phyloP scores from a whole-genome alignment of 1,140 invertebrate genomes.

The Macrocentrus cingulum region DNA sequence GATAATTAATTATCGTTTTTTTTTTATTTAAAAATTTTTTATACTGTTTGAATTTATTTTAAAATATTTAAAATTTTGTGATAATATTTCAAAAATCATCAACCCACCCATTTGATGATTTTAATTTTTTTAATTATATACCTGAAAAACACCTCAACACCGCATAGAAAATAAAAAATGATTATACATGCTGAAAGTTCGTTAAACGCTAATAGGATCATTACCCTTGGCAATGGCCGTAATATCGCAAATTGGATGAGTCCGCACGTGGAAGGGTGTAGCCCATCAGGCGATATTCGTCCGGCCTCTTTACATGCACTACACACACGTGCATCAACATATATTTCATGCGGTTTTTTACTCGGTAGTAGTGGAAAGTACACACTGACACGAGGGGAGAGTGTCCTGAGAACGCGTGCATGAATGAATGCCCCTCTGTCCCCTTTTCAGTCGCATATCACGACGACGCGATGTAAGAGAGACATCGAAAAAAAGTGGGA shows the following conservation, averaged over 20 bases:
- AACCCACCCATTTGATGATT: background rate
- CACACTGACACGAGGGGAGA: background rate
- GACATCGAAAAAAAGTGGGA: constrained; percentile 15
- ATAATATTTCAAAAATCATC: too few relatives aligned
- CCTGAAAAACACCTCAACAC: background rate
- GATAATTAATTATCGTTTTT: too few relatives aligned
- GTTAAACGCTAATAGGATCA: constrained; percentile 13
- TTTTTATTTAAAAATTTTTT: too few relatives aligned
- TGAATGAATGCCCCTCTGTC: constrained; percentile 52
- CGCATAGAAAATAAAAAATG: too few relatives aligned
- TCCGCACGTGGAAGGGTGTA: constrained; percentile 10
- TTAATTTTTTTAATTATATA: background rate
- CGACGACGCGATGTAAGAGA: constrained; percentile 19
- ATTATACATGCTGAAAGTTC: background rate
- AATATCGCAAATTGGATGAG: constrained; percentile 12
- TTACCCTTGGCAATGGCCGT: constrained; percentile 12
- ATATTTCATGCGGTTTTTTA: background rate
- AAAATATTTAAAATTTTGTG: too few relatives aligned
- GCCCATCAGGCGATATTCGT: background rate
- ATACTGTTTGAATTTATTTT: too few relatives aligned
- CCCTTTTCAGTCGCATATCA: constrained; percentile 13
- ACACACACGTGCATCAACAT: too few relatives aligned
- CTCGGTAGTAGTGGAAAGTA: background rate
- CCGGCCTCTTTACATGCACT: constrained; percentile 2
- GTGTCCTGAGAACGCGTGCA: constrained; percentile 49